Evolutionary conservation across 2,797 vertebrate genomes (phyloP).

Genomic region (Rhabdomys pumilio): DNA sequence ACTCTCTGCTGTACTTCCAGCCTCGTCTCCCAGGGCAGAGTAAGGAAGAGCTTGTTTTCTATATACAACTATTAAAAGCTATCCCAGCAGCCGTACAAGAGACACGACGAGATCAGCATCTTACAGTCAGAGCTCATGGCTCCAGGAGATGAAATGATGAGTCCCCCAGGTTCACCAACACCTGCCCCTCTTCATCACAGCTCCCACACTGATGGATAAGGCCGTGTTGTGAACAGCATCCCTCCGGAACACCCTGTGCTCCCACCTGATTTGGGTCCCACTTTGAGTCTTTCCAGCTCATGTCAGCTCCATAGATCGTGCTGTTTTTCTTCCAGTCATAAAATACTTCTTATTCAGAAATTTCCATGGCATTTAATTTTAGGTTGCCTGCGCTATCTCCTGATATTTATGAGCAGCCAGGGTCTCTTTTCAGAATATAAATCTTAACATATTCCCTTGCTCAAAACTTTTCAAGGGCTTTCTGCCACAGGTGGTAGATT

Average conservation of each 20-base stretch:
- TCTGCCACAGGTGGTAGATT: background rate
- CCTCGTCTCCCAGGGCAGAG: background rate
- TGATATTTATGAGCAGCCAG: constrained; percentile 52
- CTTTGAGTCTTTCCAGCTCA: background rate
- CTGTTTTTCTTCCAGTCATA: constrained; percentile 8
- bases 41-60: background rate
- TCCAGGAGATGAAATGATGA: background rate
- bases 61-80: background rate
- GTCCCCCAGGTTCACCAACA: no score
- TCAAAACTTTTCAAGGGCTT: constrained; percentile 34
- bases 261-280: background rate
- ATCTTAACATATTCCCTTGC: constrained; percentile 34
- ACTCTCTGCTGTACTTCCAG: background rate
- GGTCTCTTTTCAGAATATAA: constrained; percentile 47
- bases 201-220: background rate
- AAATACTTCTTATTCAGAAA: constrained; percentile 31
- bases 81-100: background rate
- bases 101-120: background rate
- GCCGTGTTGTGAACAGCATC: background rate
- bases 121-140: background rate
- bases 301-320: background rate
- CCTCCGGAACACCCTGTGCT: background rate
- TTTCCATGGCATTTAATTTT: constrained; percentile 40
- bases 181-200: background rate
- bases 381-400: background rate